Conservation (phyloP, 2,888 invertebrate species). For the Microplitis deprimator region DNA sequence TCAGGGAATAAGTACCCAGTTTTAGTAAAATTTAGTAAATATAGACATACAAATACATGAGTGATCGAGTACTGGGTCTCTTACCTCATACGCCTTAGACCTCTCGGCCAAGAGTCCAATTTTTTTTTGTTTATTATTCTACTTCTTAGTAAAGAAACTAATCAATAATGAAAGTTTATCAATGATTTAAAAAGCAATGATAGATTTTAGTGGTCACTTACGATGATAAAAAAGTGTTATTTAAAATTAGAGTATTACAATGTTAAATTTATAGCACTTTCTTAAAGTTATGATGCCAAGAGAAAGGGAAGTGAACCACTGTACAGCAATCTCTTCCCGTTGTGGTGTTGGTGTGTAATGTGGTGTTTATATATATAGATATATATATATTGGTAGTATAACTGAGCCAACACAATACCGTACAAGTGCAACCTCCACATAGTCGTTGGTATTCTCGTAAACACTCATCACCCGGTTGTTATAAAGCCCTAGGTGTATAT, state of each 20-base stretch:
- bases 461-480: constrained; percentile 19
- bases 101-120: too few relatives aligned
- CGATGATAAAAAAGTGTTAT: constrained; percentile 10
- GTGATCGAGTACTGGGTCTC: too few relatives aligned
- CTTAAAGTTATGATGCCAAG: constrained; percentile 61
- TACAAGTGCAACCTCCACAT: constrained; percentile 13
- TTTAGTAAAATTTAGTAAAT: too few relatives aligned
- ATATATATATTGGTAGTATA: constrained; percentile 3
- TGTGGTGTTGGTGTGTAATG: background rate
- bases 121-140: background rate
- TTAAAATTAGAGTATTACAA: constrained; percentile 48
- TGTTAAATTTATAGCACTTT: constrained; percentile 62
- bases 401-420: constrained; percentile 29
- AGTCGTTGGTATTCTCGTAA: constrained; percentile 30
- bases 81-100: too few relatives aligned
- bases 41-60: too few relatives aligned
- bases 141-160: background rate
- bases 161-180: too few relatives aligned
- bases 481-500: background rate
- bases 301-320: constrained; percentile 56
- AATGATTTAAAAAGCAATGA: background rate
- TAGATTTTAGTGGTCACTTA: background rate
- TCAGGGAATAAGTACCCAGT: too few relatives aligned
- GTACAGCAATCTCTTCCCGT: constrained; percentile 11
- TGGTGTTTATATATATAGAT: background rate